Evolutionary conservation across 2,888 invertebrate genomes (phyloP), one percentile per base, ranked within the genome.

Genomic region (Noctua pronuba): DNA sequence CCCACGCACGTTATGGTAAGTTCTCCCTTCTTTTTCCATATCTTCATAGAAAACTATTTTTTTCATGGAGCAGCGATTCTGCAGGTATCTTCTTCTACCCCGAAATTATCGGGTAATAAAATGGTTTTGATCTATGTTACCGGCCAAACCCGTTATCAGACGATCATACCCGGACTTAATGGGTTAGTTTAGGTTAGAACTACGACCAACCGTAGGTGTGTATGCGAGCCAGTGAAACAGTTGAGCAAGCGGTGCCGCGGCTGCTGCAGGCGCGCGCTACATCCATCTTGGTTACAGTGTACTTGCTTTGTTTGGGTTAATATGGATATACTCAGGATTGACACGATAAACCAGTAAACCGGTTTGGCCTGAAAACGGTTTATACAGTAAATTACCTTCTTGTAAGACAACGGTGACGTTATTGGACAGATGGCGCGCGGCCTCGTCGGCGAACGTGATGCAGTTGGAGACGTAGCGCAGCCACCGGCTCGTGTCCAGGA

Each of bases 401-500:
- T 99, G 99, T 79, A 99, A 94, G 31, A 99, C 98, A 71, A 99
- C 98, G 11, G 99, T 98, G 80, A 96, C 97, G 85, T 98, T 97
- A 79, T 96, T 94, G 35, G 97, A 95, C 72, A 99, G 96, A 46
- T 97, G 96, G 21, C 97, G 94, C 5, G 98, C 98, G 11, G 98
- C 98, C 88, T 98, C 98, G 77, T 97, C 97, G 0, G 99, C 98
- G 92, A 98, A 98, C 73, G 97, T 95, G 81, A 99, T 95, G 94
- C 98, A 98, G 85, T 97, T 96, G 10, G 98, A 98, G 58, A 99
- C 98, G 93, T 98, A 97, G 41, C 97, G 97, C 79, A 99, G 96
- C 99, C 99, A 99, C 89, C 98, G 98, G 68, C 98, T 98, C 89
- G 98, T 98, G 88, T 98, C 99, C 86, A 99, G 93, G 66, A 97